phyloP scores from a whole-genome alignment of 1,140 invertebrate species.

The Achatina immaculata region DNA sequence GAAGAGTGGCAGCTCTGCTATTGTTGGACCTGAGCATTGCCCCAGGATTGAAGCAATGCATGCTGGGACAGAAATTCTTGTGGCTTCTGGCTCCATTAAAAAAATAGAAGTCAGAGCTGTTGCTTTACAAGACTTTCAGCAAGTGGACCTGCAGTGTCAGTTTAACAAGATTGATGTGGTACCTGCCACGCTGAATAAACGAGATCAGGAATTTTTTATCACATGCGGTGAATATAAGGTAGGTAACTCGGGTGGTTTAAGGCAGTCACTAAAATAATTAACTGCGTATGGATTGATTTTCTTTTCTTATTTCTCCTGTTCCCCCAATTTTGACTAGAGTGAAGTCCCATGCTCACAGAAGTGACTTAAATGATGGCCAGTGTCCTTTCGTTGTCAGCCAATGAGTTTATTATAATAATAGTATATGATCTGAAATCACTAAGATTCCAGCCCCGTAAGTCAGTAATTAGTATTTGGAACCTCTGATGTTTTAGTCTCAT shows the following conservation, averaged over 20 bases:
- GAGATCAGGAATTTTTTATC: neutral
- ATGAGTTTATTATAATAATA: no score
- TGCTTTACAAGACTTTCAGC: slow-evolving; percentile 45
- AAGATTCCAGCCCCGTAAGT: no score
- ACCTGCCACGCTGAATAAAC: slow-evolving; percentile 25
- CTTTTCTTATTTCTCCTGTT: slow-evolving; percentile 29
- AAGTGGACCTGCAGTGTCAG: slow-evolving; percentile 43
- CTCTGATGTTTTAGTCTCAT: no score
- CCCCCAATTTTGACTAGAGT: no score
- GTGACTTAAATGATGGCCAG: no score
- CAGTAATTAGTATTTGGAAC: no score
- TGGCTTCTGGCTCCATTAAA: neutral
- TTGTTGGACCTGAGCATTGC: neutral
- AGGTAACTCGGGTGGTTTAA: neutral
- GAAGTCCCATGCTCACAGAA: no score
- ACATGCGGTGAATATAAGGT: slow-evolving; percentile 18
- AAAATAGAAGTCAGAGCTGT: neutral
- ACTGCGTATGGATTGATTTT: neutral
- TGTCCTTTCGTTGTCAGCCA: no score
- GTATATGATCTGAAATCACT: no score
- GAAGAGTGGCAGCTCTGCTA: neutral
- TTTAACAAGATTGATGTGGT: slow-evolving; percentile 48
- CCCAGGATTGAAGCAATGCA: neutral
- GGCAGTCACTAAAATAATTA: neutral
- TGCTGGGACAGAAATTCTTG: slow-evolving; percentile 8